Evolutionary conservation across 2,797 vertebrate genomes (phyloP), one percentile per base, ranked within the genome.

Genomic region (Myripristis jacobus): DNA sequence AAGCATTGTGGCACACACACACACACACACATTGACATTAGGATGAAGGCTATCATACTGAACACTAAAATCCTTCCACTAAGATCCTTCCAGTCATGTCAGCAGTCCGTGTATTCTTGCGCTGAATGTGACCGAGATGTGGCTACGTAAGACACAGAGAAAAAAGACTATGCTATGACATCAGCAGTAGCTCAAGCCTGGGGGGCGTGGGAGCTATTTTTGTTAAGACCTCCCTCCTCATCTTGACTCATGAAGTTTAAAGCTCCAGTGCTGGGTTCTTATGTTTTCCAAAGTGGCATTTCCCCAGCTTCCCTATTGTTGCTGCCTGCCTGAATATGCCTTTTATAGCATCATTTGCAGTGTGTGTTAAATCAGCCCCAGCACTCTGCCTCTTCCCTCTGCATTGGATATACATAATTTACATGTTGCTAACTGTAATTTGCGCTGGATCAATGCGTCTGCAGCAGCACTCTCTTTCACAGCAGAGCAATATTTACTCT

Each of bases 181-280:
- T 90, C 81, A 87, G 85, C 79, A 68, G 68, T 50, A n/a, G 71
- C 29, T 66, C 18, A 57, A 47, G 82, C 83, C 83, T 56, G 46
- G 36, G 77, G 84, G 77, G 77, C 29, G n/a, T n/a, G 22, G 10
- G 69, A 58, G 80, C 77, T 91, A 87, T 89, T 91, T 89, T 82
- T 72, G 60, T 57, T 25, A 51, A 68, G 15, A 38, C 66, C 51
- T 58, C 71, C 73, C n/a, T n/a, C 59, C 79, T 76, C 57, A 41
- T 25, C 46, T 66, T 71, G 64, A 80, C 66, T 82, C 66, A 68
- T 73, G 27, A 83, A 77, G 51, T 52, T 62, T 75, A 52, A 64
- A 81, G 60, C 57, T 59, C 24, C 11, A 8, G 36, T 41, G n/a
- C 48, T 27, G 59, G 10, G 4, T 73, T 46, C 21, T 62, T 27